A percentile compares a stretch with the other conserved stretches of the same genome.
phyloP scores from a whole-genome alignment of 1,140 invertebrate species.

The Stegodyphus mimosarum region DNA sequence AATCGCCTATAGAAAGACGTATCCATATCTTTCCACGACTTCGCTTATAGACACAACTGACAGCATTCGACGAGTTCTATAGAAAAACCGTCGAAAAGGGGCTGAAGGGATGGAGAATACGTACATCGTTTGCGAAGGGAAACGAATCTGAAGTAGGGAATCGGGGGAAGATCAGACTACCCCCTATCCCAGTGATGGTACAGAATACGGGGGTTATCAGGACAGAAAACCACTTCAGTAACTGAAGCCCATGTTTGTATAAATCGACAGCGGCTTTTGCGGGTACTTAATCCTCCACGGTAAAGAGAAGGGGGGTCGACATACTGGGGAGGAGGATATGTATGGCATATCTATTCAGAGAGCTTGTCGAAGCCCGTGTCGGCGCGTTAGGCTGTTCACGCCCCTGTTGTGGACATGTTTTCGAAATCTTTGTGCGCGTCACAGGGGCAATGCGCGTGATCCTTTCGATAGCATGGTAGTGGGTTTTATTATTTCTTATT shows the following conservation, averaged over 20 bases:
- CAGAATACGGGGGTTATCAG: constrained; percentile 31
- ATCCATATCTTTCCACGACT: constrained; percentile 10
- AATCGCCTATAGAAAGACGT: neutral
- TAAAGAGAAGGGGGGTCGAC: neutral
- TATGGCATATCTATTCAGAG: constrained; percentile 28
- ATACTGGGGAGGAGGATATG: neutral
- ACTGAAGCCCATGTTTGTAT: constrained; percentile 46
- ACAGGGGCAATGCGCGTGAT: neutral
- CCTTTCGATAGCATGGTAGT: neutral
- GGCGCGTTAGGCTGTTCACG: constrained; percentile 27
- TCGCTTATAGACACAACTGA: neutral
- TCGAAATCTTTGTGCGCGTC: constrained; percentile 14
- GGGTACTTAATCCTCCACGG: constrained; percentile 8
- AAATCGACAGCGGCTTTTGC: constrained; percentile 42
- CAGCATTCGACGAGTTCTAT: neutral
- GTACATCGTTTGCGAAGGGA: neutral
- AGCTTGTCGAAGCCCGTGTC: neutral
- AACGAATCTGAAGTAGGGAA: neutral
- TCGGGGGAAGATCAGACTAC: neutral
- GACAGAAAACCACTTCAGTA: constrained; percentile 29
- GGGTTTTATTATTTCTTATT: constrained; percentile 45
- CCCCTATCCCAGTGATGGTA: neutral
- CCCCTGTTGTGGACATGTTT: constrained; percentile 40
- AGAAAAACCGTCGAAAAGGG: neutral
- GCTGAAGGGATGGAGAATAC: neutral